Base-by-base conservation (phyloP, 2,797 vertebrate species). In the Hypotaenidia philippensis region DNA sequence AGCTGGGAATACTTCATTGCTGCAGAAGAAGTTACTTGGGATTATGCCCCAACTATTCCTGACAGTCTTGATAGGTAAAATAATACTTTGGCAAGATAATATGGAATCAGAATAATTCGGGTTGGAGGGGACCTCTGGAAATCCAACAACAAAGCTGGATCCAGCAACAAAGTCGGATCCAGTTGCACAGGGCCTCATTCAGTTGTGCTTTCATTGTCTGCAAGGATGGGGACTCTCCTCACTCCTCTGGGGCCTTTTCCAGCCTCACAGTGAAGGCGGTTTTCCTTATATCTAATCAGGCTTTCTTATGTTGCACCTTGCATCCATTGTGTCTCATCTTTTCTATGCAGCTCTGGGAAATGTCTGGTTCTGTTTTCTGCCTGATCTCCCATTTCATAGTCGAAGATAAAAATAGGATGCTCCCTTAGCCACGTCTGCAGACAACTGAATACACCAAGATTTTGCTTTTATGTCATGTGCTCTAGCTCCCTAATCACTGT, bases 1-100 rank as follows among this genome's bases (percentile, higher is more conserved):
- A 97, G 91, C 61, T 99, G 99, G 99, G 98, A 96, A 2, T 99
- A 99, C 94, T 99, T 98, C 96, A 99, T 99, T 31, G 99, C 99
- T 74, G 99, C 99, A 14, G 99, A 99, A 96, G 99, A 99, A 96
- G 38, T 98, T 4, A 74, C 97, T 16, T 99, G 99, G 99, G 98
- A 99, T 97, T 99, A 99, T 13, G 98, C 98, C 9, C 98, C 98
- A 23, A 82, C 79, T 11, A 97, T 98, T 91, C 98, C 97, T 20
- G 84, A 95, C 2, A 97, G 96, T n/a, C 96, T 98, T 59, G 98
- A 99, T 5, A 98, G 97, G 99, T 99, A 98, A 98, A 97, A 83
- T 71, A 74, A 23, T 59, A 59, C 7, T 68, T 71, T 61, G 11
- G 34, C 34, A 53, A 38, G 36, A 5, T 59, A 61, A 55, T 29